phyloP scores from a whole-genome alignment of 2,113 vertebrate species.

The Rhadina sibilatrix region DNA sequence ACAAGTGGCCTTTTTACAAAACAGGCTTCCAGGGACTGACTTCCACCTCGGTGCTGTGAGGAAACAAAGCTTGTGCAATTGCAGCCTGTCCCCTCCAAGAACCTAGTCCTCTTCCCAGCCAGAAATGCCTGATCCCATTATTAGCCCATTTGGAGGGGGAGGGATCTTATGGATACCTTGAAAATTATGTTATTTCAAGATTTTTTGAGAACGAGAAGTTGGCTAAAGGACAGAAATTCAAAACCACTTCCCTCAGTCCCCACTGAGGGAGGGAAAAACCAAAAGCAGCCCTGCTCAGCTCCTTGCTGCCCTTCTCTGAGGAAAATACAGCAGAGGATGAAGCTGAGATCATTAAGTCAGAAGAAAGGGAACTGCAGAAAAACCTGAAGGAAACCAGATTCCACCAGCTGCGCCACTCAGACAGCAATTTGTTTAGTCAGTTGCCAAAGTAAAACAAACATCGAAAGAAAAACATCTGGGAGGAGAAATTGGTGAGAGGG shows the following conservation, averaged over 20 bases:
- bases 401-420: neutral
- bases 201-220: neutral
- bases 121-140: neutral
- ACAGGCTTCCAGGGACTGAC: neutral
- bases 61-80: neutral
- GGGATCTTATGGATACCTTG: neutral
- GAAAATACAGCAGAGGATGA: neutral
- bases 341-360: neutral
- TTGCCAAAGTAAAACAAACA: slow-evolving; percentile 31
- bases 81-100: neutral
- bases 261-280: neutral
- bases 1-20: neutral
- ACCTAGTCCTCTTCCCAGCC: neutral
- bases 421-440: slow-evolving; percentile 11
- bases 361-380: neutral
- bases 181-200: neutral
- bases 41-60: rapidly evolving
- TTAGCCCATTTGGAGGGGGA: neutral
- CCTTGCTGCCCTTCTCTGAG: neutral
- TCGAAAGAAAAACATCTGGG: neutral
- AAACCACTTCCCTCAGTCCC: neutral
- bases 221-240: neutral
- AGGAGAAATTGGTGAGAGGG: neutral
- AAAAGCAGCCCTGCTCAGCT: neutral
- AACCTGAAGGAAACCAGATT: slow-evolving; percentile 40